Conservation (phyloP, 2,888 invertebrate species). For the Ctenicera cuprea region DNA sequence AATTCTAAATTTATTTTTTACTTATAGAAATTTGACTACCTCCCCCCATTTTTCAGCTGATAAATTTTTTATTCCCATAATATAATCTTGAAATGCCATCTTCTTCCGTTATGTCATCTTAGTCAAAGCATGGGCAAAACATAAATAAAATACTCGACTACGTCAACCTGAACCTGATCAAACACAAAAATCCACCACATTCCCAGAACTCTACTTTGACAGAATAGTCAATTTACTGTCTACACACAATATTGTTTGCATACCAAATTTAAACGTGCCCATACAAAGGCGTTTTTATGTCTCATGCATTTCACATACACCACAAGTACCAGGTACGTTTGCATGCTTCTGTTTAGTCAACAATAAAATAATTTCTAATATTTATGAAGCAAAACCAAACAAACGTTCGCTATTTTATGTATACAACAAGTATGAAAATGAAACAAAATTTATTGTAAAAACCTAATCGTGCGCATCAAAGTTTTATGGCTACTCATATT, state of each 20-base stretch:
- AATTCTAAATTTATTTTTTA: too few species aligned
- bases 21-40: too few species aligned
- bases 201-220: conserved; percentile 16
- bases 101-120: too few species aligned
- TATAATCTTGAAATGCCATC: too few species aligned
- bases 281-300: conserved; percentile 23
- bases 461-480: too few species aligned
- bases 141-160: neutral
- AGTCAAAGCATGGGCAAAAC: neutral
- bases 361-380: neutral
- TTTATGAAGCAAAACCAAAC: neutral
- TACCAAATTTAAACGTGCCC: conserved; percentile 31
- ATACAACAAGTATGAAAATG: neutral
- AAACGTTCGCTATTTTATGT: neutral
- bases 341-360: neutral
- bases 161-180: neutral
- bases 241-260: conserved; percentile 23
- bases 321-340: neutral
- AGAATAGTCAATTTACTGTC: conserved; percentile 1
- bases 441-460: neutral
- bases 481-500: too few species aligned
- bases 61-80: too few species aligned
- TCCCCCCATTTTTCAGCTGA: too few species aligned
- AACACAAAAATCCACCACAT: neutral
- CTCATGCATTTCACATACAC: conserved; percentile 14